Evolutionary conservation across 2,797 vertebrate species (phyloP).

Genomic region (Anguilla anguilla): DNA sequence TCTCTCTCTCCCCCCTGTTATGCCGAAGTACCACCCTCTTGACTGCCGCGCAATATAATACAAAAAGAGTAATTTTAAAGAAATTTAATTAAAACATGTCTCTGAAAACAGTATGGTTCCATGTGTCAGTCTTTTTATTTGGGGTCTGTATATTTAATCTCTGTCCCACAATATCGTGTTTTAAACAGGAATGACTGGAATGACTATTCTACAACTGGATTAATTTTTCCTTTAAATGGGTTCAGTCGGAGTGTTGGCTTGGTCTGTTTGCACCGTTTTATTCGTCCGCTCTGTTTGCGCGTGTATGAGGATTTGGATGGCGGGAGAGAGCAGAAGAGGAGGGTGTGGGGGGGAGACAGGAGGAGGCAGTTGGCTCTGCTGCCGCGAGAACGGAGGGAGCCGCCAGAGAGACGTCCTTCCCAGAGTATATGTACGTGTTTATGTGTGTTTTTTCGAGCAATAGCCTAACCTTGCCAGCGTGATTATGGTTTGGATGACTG

Average conservation of each 20-base stretch:
- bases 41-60: constrained; percentile 33
- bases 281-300: constrained; percentile 37
- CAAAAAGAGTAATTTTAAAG: constrained; percentile 30
- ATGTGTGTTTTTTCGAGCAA: not conserved
- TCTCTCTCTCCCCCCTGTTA: constrained; percentile 41
- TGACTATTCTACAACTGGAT: constrained; percentile 15
- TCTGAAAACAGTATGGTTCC: not conserved
- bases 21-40: constrained; percentile 48
- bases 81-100: constrained; percentile 29
- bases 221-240: constrained; percentile 26
- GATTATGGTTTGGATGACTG: not conserved
- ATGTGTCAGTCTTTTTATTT: constrained; percentile 23
- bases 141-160: constrained; percentile 9
- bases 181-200: constrained; percentile 6
- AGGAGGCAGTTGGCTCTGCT: constrained; percentile 26
- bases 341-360: not conserved
- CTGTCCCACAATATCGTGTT: constrained; percentile 19
- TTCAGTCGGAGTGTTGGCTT: constrained; percentile 22
- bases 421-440: not conserved
- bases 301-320: constrained; percentile 19
- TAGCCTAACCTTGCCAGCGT: not conserved
- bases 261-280: constrained; percentile 28
- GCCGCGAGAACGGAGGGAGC: constrained; percentile 14
- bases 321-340: constrained; percentile 8
- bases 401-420: constrained; percentile 24